Evolutionary conservation across 2,888 invertebrate genomes (phyloP), one percentile per base, ranked within the genome.

Genomic region (Oscheius sp.): DNA sequence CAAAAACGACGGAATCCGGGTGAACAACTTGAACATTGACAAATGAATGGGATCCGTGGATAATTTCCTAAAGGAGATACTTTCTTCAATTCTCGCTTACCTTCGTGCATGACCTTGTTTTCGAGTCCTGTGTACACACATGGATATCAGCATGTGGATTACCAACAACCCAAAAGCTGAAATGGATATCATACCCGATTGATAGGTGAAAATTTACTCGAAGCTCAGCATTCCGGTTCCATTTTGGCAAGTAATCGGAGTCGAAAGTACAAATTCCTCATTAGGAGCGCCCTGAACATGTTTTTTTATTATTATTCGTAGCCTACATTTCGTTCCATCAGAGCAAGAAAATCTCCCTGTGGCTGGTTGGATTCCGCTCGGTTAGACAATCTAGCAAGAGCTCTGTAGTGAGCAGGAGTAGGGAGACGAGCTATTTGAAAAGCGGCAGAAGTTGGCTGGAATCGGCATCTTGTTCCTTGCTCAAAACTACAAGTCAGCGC

Each of bases 1-100:
- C 84, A 56, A 81, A 80, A 23, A 83, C 79, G 18, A 78, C 79
- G 1, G 78, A 61, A 23, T 80, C 78, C 35, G 85, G 84, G 75
- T 85, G 82, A 12, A 85, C 82, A 13, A 85, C 84, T 64, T 85
- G 81, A 27, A 85, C 77, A 6, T 76, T 72, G 16, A 85, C 79
- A 2, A 79, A 72, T 0, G 83, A 73, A 7, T 72, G 66, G 3
- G 75, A 58, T 3, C 71, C 73, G 73, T 83, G 84, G 41, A 72
- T 43, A 21, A 85, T 85, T 18, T 78, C 74, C 78, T 85, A 75
- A 63, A 77, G 64, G 43, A 27, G 13, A 16, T 64, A 46, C 25
- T 2, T 7, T n/a, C 2, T 6, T 13, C 7, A 2, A 18, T 12
- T 41, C n/a, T 27, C 5, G n/a, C 43, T 52, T 35, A 81, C 80